Evolutionary conservation across 2,797 vertebrate genomes (phyloP).

Genomic region (Girardinus metallicus): DNA sequence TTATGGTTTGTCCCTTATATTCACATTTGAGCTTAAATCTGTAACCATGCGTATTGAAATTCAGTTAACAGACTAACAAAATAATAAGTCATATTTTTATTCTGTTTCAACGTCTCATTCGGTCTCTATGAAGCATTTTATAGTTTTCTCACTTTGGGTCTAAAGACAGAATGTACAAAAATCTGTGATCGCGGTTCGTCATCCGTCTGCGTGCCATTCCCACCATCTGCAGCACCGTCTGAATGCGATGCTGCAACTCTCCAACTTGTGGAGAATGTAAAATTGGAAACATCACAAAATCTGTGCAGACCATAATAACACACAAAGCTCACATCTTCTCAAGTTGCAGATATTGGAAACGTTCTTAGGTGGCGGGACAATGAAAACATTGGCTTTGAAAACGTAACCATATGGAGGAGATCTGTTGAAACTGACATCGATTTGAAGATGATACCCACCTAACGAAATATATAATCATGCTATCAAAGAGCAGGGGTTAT

Average conservation of each 20-base stretch:
- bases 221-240: slow-evolving; percentile 1
- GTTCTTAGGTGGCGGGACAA: slow-evolving; percentile 12
- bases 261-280: slow-evolving; percentile 11
- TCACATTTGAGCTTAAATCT: slow-evolving; percentile 21
- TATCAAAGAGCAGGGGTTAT: background rate
- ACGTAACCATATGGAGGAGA: slow-evolving; percentile 32
- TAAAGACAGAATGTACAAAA: slow-evolving; percentile 29
- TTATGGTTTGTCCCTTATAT: background rate
- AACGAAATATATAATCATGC: slow-evolving; percentile 18
- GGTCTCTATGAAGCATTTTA: background rate
- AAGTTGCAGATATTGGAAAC: slow-evolving; percentile 19
- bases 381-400: slow-evolving; percentile 35
- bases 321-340: slow-evolving; percentile 14
- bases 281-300: slow-evolving; percentile 36
- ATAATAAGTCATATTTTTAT: background rate
- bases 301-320: slow-evolving; percentile 12
- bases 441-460: slow-evolving; percentile 1
- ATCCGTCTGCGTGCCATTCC: slow-evolving; percentile 10
- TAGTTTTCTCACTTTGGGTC: slow-evolving; percentile 15
- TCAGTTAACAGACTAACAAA: slow-evolving; percentile 28
- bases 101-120: background rate
- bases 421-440: slow-evolving; percentile 23
- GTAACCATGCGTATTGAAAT: slow-evolving; percentile 31
- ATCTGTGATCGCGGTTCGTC: slow-evolving; percentile 18
- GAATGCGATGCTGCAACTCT: slow-evolving; percentile 3